phyloP scores from a whole-genome alignment of 2,888 invertebrate genomes.

The Oscheius sp. region DNA sequence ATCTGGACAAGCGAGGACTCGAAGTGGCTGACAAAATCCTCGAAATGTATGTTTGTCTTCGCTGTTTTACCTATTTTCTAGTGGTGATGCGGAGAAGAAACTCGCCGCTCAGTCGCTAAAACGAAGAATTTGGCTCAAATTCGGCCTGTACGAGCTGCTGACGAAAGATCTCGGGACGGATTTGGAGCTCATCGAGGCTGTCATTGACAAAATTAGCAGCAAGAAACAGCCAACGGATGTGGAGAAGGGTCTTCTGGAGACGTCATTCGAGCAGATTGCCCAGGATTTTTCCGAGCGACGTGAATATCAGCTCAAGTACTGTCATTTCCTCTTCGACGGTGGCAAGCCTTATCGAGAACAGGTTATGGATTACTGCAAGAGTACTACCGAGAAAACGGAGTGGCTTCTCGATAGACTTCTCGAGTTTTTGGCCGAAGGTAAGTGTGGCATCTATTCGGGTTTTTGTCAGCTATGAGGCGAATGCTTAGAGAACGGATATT shows the following conservation, averaged over 20 bases:
- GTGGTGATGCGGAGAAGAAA: conserved; percentile 34
- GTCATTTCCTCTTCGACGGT: conserved; percentile 1
- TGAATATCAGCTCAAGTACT: conserved; percentile 2
- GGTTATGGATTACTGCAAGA: background rate
- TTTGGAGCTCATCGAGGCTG: conserved; percentile 8
- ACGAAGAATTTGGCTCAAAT: conserved; percentile 14
- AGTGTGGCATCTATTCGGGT: no score
- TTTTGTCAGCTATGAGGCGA: no score
- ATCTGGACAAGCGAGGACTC: conserved; percentile 39
- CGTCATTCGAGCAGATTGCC: background rate
- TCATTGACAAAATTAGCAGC: conserved; percentile 5
- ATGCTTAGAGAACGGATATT: no score
- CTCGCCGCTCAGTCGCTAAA: background rate
- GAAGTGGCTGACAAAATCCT: conserved; percentile 44
- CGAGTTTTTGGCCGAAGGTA: conserved; percentile 18
- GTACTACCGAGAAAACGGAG: background rate
- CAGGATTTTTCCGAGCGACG: background rate
- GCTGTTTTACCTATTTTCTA: conserved; percentile 1
- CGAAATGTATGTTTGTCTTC: conserved; percentile 14
- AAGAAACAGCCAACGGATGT: conserved; percentile 4
- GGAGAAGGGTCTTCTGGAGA: conserved; percentile 6
- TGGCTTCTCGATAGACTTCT: conserved; percentile 8
- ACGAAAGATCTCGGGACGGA: conserved; percentile 23
- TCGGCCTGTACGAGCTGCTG: conserved; percentile 13
- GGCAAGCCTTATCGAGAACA: conserved; percentile 2